These are phyloP conservation scores for Mobula birostris DNA, from an alignment of 2,113 vertebrate species.

Conservation along the genomic window DNA sequence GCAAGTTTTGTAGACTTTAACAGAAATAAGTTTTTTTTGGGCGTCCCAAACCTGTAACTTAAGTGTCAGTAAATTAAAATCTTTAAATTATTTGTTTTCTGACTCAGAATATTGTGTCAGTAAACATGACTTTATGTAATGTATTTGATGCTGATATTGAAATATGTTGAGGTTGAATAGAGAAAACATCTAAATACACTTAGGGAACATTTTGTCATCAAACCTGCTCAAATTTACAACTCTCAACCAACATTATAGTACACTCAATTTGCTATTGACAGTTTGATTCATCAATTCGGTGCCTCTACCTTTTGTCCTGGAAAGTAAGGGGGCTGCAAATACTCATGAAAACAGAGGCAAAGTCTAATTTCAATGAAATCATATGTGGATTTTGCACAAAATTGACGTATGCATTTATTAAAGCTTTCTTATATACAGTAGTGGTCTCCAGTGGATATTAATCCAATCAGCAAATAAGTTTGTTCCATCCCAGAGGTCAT, in stretches of 20 bases:
- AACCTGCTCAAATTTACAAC: background rate
- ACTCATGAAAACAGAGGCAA: background rate
- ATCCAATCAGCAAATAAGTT: background rate
- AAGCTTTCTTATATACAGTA: background rate
- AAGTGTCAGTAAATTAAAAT: background rate
- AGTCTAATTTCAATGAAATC: background rate
- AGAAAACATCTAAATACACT: constrained; percentile 4
- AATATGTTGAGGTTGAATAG: background rate
- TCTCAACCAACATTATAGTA: background rate
- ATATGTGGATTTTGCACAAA: background rate
- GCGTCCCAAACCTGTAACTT: background rate
- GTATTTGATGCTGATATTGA: background rate
- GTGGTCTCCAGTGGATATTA: background rate
- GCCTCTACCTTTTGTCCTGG: background rate
- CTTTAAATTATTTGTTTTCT: background rate
- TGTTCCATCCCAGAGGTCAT: background rate
- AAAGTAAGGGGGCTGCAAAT: background rate
- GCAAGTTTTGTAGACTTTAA: background rate
- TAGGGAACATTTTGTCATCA: background rate
- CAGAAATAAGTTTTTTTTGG: background rate
- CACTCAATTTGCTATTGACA: background rate
- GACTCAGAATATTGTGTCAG: background rate
- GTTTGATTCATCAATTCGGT: too few species aligned
- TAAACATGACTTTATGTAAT: constrained; percentile 11
- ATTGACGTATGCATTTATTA: background rate